These are phyloP conservation scores for Baccha elongata DNA, from an alignment of 2,888 invertebrate species.

Conservation along the genomic window DNA sequence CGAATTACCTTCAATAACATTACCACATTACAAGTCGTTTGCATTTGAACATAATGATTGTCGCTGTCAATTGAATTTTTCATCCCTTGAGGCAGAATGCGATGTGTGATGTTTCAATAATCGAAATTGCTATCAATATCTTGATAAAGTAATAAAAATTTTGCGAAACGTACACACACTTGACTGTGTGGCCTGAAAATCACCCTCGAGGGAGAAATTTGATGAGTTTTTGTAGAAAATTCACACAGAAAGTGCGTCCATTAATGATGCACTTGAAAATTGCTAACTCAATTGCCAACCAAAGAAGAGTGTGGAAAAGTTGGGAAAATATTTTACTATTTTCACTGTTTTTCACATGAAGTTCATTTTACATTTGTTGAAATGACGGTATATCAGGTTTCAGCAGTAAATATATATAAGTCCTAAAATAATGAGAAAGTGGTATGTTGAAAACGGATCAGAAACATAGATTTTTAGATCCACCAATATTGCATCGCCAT, in stretches of 20 bases:
- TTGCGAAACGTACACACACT: constrained; percentile 38
- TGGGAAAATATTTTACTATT: no score
- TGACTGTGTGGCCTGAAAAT: constrained; percentile 59
- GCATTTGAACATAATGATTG: constrained; percentile 42
- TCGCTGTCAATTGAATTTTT: constrained; percentile 61
- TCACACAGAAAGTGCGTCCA: constrained; percentile 39
- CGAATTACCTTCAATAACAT: constrained; percentile 1
- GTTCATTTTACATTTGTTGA: no score
- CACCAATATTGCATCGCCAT: no score
- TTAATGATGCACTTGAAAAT: constrained; percentile 49
- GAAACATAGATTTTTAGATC: no score
- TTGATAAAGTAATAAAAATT: constrained; percentile 61
- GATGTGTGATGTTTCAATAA: constrained; percentile 66
- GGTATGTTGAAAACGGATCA: no score
- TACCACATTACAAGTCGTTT: constrained; percentile 1
- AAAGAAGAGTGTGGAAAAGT: no score
- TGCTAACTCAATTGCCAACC: no score
- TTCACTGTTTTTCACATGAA: no score
- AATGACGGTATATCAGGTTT: no score
- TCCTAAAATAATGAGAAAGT: no score
- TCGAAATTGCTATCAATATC: constrained; percentile 67
- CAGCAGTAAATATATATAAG: no score
- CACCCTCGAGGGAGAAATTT: constrained; percentile 63
- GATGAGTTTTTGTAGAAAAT: constrained; percentile 59
- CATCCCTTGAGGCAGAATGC: constrained; percentile 47